A percentile compares a stretch with the other conserved stretches of the same genome.
Evolutionary conservation across 2,113 vertebrate species (phyloP).

Genomic region (Phyllostomus discolor): DNA sequence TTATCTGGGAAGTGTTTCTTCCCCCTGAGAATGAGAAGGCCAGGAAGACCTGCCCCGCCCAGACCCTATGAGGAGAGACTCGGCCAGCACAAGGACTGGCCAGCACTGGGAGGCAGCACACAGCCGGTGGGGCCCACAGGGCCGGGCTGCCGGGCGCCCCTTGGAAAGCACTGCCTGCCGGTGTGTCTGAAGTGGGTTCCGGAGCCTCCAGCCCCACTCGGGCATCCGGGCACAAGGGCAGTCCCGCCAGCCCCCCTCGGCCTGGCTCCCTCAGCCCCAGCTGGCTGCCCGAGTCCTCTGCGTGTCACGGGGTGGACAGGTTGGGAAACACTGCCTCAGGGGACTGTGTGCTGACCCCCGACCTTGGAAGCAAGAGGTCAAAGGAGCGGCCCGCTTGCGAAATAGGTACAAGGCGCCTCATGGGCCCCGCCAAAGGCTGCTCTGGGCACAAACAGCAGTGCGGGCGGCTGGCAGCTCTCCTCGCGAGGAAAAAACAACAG

Average conservation of each 20-base stretch:
- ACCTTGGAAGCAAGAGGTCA: neutral
- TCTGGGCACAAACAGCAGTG: neutral
- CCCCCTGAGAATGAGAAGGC: neutral
- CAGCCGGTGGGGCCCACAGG: neutral
- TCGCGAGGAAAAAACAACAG: neutral
- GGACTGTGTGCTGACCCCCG: neutral
- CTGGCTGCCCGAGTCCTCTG: neutral
- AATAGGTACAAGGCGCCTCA: neutral
- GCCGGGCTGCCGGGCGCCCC: neutral
- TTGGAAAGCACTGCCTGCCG: neutral
- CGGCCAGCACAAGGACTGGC: neutral
- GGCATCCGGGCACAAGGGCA: accelerated
- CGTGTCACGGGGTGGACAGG: neutral
- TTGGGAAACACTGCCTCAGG: neutral
- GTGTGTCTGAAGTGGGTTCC: neutral
- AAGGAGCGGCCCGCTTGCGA: neutral
- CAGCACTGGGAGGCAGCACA: accelerated
- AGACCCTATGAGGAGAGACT: neutral
- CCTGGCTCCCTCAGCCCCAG: neutral
- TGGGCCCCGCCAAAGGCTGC: neutral
- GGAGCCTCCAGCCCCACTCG: neutral
- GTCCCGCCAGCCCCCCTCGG: neutral
- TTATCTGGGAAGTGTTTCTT: neutral
- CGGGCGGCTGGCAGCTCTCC: neutral
- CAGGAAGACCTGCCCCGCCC: neutral